Evolutionary conservation across 1,140 invertebrate genomes (phyloP).

Genomic region (Harpegnathos saltator): DNA sequence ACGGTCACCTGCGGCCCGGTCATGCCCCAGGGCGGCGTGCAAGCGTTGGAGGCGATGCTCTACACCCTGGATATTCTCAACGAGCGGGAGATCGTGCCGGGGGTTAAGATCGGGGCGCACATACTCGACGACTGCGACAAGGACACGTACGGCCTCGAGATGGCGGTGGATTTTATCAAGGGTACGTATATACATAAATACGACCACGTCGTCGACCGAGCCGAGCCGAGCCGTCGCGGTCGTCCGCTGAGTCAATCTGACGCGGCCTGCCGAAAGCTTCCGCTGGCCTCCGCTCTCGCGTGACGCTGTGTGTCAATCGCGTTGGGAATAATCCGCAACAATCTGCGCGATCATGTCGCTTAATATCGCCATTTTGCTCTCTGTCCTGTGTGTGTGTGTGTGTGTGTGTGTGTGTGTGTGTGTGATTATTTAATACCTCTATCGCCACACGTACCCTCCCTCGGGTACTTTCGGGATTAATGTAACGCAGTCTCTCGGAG

Average conservation of each 20-base stretch:
- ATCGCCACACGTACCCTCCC: neutral
- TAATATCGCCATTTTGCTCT: too few relatives aligned
- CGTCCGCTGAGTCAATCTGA: too few relatives aligned
- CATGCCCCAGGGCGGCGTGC: conserved; percentile 97
- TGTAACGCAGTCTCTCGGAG: neutral
- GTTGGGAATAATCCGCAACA: too few relatives aligned
- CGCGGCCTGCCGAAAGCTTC: too few relatives aligned
- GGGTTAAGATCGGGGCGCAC: conserved; percentile 94
- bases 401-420: too few relatives aligned
- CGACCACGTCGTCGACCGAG: too few relatives aligned
- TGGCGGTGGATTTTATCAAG: conserved; percentile 99
- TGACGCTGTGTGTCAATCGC: too few relatives aligned
- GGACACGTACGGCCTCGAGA: conserved; percentile 97
- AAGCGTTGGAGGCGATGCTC: conserved; percentile 96
- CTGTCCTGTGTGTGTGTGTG: too few relatives aligned
- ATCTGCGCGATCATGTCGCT: too few relatives aligned
- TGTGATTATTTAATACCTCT: too few relatives aligned
- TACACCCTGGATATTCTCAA: conserved; percentile 96
- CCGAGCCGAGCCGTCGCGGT: too few relatives aligned
- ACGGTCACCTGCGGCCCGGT: conserved; percentile 94
- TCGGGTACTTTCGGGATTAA: conserved; percentile 8
- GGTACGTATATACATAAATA: conserved; percentile 89
- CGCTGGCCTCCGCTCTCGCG: too few relatives aligned
- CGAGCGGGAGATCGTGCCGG: conserved; percentile 88
- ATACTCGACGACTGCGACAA: conserved; percentile 98